phyloP scores from a whole-genome alignment of 2,113 vertebrate species.

The Labeo rohita region DNA sequence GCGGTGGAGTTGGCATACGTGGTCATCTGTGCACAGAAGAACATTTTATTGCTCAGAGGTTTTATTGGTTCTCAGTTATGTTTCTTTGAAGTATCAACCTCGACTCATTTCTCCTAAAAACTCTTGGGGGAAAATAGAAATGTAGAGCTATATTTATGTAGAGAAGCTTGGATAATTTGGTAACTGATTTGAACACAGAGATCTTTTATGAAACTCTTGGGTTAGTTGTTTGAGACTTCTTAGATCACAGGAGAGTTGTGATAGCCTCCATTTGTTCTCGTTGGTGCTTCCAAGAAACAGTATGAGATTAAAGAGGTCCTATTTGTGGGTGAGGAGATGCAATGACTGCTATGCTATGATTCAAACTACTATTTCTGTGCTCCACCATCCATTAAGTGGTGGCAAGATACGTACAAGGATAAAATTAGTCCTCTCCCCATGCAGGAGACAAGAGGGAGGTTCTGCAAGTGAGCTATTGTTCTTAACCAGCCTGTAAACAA shows the following conservation, averaged over 20 bases:
- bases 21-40: constrained; percentile 53
- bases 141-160: background rate
- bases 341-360: background rate
- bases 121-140: background rate
- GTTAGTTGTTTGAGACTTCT: background rate
- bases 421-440: constrained; percentile 46
- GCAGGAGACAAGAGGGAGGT: constrained; percentile 34
- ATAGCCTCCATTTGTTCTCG: background rate
- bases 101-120: background rate
- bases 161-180: background rate
- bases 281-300: background rate
- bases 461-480: constrained; percentile 47
- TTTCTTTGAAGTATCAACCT: background rate
- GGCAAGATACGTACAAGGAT: constrained; percentile 31
- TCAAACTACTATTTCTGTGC: background rate
- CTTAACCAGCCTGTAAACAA: constrained; percentile 57
- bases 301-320: background rate
- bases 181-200: background rate
- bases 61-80: background rate
- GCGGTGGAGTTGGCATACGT: constrained; percentile 59
- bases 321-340: background rate
- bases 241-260: background rate
- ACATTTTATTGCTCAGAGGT: background rate
- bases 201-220: background rate
- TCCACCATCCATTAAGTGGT: constrained; percentile 11